Conservation (phyloP, 2,888 invertebrate species). For the Athalia circularis region DNA sequence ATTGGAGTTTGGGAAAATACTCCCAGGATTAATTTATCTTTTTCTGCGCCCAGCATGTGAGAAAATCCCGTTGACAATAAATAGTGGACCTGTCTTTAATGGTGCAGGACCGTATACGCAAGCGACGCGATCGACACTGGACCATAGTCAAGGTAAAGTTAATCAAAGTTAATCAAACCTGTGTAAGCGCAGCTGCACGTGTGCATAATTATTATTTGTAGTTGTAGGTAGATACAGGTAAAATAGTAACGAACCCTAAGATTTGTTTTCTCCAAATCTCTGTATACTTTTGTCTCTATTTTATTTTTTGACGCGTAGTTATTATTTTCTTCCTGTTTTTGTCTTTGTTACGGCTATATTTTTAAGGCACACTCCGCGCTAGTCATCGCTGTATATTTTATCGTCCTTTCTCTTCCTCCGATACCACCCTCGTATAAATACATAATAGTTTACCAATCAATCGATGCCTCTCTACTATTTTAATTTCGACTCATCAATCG, state of each 20-base stretch:
- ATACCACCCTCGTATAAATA: conserved; percentile 65
- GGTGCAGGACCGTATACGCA: conserved; percentile 38
- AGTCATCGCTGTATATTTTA: conserved; percentile 55
- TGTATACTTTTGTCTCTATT: not conserved
- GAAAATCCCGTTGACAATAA: conserved; percentile 63
- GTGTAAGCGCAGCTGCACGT: too few relatives aligned
- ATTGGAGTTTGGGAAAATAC: conserved; percentile 64
- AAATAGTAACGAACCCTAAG: too few relatives aligned
- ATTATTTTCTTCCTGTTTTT: conserved; percentile 34
- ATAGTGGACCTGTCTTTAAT: conserved; percentile 53
- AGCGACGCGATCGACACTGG: conserved; percentile 21
- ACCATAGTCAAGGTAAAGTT: not conserved
- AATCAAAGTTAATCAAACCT: too few relatives aligned
- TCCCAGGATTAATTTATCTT: too few relatives aligned
- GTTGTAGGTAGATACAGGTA: too few relatives aligned
- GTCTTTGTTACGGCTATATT: conserved; percentile 54
- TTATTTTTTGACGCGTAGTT: not conserved
- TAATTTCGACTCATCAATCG: conserved; percentile 64
- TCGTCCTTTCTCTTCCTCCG: conserved; percentile 55
- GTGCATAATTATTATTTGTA: too few relatives aligned
- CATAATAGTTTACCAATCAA: conserved; percentile 59
- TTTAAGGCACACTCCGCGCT: conserved; percentile 71
- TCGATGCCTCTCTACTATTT: conserved; percentile 63
- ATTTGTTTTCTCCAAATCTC: too few relatives aligned
- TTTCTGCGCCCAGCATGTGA: conserved; percentile 61